phyloP scores from a whole-genome alignment of 2,797 vertebrate genomes.

The Trichosurus vulpecula region DNA sequence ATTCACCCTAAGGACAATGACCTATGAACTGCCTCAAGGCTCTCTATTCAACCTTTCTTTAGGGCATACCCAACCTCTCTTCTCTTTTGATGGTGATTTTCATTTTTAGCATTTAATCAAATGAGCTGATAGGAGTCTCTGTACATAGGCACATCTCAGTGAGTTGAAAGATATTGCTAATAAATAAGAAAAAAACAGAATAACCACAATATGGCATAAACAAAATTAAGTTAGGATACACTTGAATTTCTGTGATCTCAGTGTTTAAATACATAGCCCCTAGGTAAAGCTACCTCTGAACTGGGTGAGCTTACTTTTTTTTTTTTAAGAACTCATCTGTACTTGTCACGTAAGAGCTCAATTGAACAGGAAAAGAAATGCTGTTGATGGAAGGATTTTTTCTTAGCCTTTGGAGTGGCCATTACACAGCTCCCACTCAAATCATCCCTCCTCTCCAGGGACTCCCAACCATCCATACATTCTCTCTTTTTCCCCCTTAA shows the following conservation, averaged over 20 bases:
- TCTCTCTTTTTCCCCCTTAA: conserved; percentile 53
- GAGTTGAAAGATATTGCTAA: conserved; percentile 26
- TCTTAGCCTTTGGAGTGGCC: neutral
- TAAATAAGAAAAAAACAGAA: conserved; percentile 35
- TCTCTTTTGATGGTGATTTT: conserved; percentile 46
- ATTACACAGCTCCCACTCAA: neutral
- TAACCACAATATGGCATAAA: neutral
- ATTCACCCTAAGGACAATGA: conserved; percentile 52
- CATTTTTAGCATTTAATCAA: conserved; percentile 24
- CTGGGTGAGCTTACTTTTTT: conserved; percentile 7
- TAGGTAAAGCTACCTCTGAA: conserved; percentile 46
- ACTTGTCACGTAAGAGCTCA: conserved; percentile 33
- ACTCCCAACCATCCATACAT: neutral
- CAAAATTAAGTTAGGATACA: neutral
- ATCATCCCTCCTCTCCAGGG: neutral
- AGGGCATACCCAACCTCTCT: conserved; percentile 48
- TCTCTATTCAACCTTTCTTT: conserved; percentile 65
- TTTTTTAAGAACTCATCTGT: conserved; percentile 7
- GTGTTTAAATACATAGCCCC: conserved; percentile 18
- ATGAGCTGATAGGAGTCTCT: neutral
- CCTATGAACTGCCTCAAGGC: conserved; percentile 68
- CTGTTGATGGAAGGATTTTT: neutral
- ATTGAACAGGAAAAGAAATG: conserved; percentile 25
- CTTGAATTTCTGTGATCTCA: conserved; percentile 29
- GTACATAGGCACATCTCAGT: conserved; percentile 6